Evolutionary conservation across 2,888 invertebrate species (phyloP), one percentile per base, ranked within the genome.

Genomic region (Mamestra brassicae): DNA sequence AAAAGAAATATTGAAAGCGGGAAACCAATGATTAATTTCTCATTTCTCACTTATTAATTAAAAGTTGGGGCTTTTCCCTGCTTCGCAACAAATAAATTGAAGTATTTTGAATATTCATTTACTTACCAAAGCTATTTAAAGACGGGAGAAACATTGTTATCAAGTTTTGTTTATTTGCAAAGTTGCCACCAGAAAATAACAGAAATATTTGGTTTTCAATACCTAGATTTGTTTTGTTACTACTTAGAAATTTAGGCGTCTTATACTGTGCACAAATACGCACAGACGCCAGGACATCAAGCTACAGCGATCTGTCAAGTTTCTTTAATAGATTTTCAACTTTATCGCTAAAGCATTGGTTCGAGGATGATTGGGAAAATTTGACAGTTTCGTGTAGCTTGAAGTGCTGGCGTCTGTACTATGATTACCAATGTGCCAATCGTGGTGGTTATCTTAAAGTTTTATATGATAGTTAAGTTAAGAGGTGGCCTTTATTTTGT

Each of bases 51-150:
- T 47, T 76, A 68, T 77, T 67, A 82, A 64, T 64, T n/a, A n/a
- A 78, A 78, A 82, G 36, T 67, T 76, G 26, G 52, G 42, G 50
- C 42, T 42, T 11, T 52, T 66, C 17, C 11, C 15, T 11, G 77
- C 42, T 64, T 55, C 36, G 36, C n/a, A 67, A 45, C 67, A 82
- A 82, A 77, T 65, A 64, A 58, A 78, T 57, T 76, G n/a, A 57
- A 63, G 63, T 36, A 68, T 82, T 78, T 76, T 76, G 78, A 76
- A 78, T 78, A 82, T 82, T 77, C 77, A 82, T 76, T 76, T 57
- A 66, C 62, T 68, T 81, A 26, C 64, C 45, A 50, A 77, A 78
- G 60, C 76, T 67, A 78, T 78, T 76, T 60, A 60, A 36, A 76
- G 57, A 67, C 10, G 47, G 13, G n/a, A 50, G 52, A n/a, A 65